These are phyloP conservation scores for Amazona vittata DNA, from an alignment of 2,113 vertebrate species.

Conservation along the genomic window DNA sequence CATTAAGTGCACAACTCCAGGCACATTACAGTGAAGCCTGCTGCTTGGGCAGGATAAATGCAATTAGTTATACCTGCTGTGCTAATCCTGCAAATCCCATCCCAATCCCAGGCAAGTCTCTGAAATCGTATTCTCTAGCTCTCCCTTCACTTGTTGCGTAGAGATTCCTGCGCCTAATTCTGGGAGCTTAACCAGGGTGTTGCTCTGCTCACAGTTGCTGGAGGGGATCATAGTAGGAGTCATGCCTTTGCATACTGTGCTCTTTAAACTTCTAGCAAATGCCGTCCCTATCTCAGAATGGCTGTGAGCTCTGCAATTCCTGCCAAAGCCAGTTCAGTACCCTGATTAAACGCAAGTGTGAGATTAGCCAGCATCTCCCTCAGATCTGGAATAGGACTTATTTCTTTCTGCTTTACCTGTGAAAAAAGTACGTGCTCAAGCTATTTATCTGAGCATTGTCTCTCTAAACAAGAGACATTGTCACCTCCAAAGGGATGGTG, in stretches of 20 bases:
- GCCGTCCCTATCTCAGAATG: not conserved
- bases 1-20: conserved; percentile 31
- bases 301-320: not conserved
- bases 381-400: not conserved
- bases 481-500: not conserved
- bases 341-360: not conserved
- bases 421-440: not conserved
- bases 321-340: not conserved
- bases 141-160: not conserved
- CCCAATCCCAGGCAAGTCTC: conserved; percentile 18
- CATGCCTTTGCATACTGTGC: conserved; percentile 6
- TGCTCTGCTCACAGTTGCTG: not conserved
- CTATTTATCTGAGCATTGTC: not conserved
- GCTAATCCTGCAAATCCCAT: conserved; percentile 51
- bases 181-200: conserved; percentile 5
- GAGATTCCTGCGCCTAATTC: conserved; percentile 11
- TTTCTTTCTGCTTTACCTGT: not conserved
- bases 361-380: not conserved
- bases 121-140: conserved; percentile 35
- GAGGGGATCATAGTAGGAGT: conserved; percentile 11
- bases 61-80: conserved; percentile 56
- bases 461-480: not conserved
- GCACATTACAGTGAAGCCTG: conserved; percentile 17
- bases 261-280: conserved; percentile 26
- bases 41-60: conserved; percentile 39